A percentile compares a stretch with the other conserved stretches of the same genome.
Conservation (phyloP, 2,113 vertebrate species). For the Turdus rufiventris region DNA sequence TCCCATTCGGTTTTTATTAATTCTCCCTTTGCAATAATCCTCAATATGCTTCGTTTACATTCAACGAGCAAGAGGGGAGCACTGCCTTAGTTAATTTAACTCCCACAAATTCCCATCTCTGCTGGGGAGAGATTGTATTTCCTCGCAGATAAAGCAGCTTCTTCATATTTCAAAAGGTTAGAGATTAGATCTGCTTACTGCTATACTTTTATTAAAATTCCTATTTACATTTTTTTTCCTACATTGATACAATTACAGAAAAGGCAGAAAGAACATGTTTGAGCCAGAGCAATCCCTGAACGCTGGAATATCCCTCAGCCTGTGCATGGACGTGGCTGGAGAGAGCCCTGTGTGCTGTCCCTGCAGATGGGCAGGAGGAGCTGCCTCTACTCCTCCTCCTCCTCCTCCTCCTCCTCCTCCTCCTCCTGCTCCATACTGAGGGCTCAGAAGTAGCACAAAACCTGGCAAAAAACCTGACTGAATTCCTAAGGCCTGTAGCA, state of each 20-base stretch:
- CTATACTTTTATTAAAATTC: conserved; percentile 53
- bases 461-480: background rate
- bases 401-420: background rate
- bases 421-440: background rate
- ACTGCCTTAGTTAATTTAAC: conserved; percentile 34
- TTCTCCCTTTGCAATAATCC: conserved; percentile 26
- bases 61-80: conserved; percentile 21
- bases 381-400: background rate
- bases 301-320: background rate
- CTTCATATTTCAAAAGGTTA: conserved; percentile 55
- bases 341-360: background rate
- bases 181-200: conserved; percentile 51
- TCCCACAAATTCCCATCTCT: conserved; percentile 48
- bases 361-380: background rate
- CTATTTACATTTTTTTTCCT: conserved; percentile 18
- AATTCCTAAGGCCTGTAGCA: background rate
- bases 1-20: background rate
- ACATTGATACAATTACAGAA: background rate
- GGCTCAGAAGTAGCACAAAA: background rate
- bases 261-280: background rate
- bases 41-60: conserved; percentile 1
- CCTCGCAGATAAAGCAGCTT: conserved; percentile 21
- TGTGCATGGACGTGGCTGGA: background rate
- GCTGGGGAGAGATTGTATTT: conserved; percentile 35
- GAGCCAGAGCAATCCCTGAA: background rate